Evolutionary conservation across 2,797 vertebrate species (phyloP).

Genomic region (Paramormyrops hopkinsi): DNA sequence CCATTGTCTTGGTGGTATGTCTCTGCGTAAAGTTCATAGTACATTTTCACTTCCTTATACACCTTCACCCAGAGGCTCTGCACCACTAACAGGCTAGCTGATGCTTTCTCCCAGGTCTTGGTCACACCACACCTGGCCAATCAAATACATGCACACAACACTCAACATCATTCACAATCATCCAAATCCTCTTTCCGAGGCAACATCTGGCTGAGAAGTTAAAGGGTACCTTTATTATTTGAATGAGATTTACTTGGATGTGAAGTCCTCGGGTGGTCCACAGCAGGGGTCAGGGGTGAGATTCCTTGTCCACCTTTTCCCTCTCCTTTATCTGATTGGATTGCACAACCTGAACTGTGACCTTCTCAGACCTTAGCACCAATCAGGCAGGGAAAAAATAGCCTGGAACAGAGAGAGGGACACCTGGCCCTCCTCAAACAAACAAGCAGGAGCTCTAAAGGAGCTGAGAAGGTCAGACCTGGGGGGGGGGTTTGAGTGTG

Average conservation of each 20-base stretch:
- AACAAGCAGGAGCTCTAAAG: slow-evolving; percentile 19
- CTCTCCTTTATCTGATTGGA: slow-evolving; percentile 33
- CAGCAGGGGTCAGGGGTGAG: slow-evolving; percentile 45
- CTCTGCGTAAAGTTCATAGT: slow-evolving; percentile 40
- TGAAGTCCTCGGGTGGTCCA: neutral
- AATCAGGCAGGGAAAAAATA: slow-evolving; percentile 15
- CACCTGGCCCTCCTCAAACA: slow-evolving; percentile 24
- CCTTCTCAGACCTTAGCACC: neutral
- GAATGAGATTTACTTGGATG: neutral
- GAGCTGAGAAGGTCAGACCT: slow-evolving; percentile 35
- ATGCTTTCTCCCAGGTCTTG: neutral
- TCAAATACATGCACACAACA: neutral
- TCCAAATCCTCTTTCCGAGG: neutral
- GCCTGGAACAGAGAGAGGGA: slow-evolving; percentile 33
- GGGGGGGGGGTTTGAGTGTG: neutral
- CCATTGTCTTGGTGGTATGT: slow-evolving; percentile 41
- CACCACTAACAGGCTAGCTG: neutral
- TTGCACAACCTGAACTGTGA: slow-evolving; percentile 33
- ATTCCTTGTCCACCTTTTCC: slow-evolving; percentile 44
- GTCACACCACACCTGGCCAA: neutral
- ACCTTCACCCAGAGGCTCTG: neutral
- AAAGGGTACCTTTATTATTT: neutral
- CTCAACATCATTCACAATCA: neutral
- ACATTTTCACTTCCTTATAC: slow-evolving; percentile 30
- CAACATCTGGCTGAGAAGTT: neutral